phyloP scores from a whole-genome alignment of 1,140 invertebrate species.

The Atta cephalotes region DNA sequence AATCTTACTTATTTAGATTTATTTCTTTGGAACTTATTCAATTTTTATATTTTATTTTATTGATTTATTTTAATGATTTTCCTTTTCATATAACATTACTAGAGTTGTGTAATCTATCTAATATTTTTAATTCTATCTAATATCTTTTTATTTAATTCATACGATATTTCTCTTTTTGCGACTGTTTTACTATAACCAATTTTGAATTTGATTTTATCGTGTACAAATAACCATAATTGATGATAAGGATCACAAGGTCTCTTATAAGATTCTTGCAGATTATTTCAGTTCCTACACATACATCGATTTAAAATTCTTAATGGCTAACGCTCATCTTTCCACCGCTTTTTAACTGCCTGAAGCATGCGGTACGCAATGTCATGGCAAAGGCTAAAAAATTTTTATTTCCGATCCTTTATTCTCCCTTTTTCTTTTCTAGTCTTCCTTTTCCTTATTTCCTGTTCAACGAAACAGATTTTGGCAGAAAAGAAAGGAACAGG shows the following conservation, averaged over 20 bases:
- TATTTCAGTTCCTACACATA: neutral
- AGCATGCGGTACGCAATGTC: neutral
- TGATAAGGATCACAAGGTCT: neutral
- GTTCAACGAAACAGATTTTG: neutral
- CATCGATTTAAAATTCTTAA: neutral
- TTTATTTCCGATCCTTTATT: neutral
- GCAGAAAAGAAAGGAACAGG: neutral
- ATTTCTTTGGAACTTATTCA: too few relatives aligned
- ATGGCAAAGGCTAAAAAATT: neutral
- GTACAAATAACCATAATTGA: neutral
- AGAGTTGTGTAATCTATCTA: neutral
- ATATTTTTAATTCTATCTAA: neutral
- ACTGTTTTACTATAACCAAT: neutral
- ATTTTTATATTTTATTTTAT: too few relatives aligned
- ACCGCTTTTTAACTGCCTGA: neutral
- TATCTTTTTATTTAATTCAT: neutral
- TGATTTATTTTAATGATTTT: too few relatives aligned
- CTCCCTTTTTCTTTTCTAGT: neutral
- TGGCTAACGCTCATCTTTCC: neutral
- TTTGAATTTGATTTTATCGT: conserved; percentile 3
- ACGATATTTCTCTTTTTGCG: neutral
- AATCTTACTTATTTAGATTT: too few relatives aligned
- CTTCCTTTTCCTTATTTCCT: neutral
- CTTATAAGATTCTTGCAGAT: neutral
- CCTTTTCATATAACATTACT: neutral